Percentiles rank a stretch among this genome's conserved stretches.
These are phyloP conservation scores for Ovibos moschatus DNA, from an alignment of 2,113 vertebrate species.

Conservation along the genomic window DNA sequence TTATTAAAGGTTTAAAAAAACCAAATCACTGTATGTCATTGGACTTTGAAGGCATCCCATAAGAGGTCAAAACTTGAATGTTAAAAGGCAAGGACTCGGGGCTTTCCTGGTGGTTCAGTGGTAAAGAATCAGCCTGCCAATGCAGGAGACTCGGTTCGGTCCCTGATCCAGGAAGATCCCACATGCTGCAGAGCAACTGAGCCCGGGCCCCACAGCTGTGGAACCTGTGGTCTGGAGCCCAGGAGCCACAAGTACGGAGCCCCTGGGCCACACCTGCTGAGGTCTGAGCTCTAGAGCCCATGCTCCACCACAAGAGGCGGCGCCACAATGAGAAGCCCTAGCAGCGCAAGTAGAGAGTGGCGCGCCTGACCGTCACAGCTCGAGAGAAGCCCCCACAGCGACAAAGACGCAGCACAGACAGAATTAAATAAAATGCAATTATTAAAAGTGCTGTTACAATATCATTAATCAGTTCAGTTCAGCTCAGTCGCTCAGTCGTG, in stretches of 20 bases:
- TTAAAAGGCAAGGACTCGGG: background rate
- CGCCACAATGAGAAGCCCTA: background rate
- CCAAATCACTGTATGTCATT: background rate
- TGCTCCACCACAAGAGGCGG: background rate
- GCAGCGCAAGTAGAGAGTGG: background rate
- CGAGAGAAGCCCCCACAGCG: background rate
- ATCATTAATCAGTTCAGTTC: background rate
- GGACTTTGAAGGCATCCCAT: background rate
- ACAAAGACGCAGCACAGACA: background rate
- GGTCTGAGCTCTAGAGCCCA: accelerated
- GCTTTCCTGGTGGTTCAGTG: background rate
- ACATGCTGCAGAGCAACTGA: background rate
- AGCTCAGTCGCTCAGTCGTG: background rate
- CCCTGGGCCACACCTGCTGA: background rate
- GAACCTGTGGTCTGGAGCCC: background rate
- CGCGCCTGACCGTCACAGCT: accelerated
- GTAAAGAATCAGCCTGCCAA: background rate
- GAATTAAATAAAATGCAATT: background rate
- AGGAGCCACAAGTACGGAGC: background rate
- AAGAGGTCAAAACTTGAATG: background rate
- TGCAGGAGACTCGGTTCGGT: background rate
- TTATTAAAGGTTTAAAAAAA: background rate
- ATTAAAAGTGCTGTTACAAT: background rate
- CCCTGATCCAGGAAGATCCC: background rate
- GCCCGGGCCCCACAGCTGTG: background rate